A percentile compares a stretch with the other conserved stretches of the same genome.
Evolutionary conservation across 1,140 invertebrate species (phyloP).

Genomic region (Pogonus chalceus): DNA sequence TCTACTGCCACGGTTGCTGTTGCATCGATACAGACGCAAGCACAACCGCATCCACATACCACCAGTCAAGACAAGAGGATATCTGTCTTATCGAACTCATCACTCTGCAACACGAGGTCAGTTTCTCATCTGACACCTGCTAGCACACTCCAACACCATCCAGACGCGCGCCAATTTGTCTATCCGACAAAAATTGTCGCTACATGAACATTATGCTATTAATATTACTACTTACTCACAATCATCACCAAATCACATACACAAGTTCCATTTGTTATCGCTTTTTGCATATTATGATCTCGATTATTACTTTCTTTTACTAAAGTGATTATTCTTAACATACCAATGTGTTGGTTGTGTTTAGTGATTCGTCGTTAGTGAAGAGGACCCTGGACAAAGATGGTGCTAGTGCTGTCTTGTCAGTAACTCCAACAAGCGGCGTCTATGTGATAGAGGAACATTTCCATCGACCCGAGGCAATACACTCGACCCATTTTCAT

Average conservation of each 20-base stretch:
- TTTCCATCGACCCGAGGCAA: conserved; percentile 41
- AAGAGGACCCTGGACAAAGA: conserved; percentile 40
- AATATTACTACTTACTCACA: too few relatives aligned
- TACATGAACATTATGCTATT: too few relatives aligned
- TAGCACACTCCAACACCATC: too few relatives aligned
- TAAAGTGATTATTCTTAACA: too few relatives aligned
- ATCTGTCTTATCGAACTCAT: conserved; percentile 22
- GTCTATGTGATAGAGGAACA: conserved; percentile 57
- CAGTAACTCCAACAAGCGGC: conserved; percentile 30
- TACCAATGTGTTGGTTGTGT: too few relatives aligned
- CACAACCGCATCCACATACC: background rate
- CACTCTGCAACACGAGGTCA: conserved; percentile 23
- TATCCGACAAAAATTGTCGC: too few relatives aligned
- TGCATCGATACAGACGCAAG: conserved; percentile 35
- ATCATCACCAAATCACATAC: too few relatives aligned
- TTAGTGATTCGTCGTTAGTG: conserved; percentile 36
- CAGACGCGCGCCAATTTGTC: too few relatives aligned
- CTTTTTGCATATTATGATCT: too few relatives aligned
- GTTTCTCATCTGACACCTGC: conserved; percentile 11
- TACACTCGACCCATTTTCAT: too few relatives aligned
- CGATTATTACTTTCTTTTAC: too few relatives aligned
- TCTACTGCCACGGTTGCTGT: conserved; percentile 35
- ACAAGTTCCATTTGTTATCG: too few relatives aligned
- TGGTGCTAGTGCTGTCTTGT: conserved; percentile 17
- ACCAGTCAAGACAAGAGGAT: conserved; percentile 9